Base-by-base conservation (phyloP, 1,140 invertebrate species). In the Cecropterus lyciades region DNA sequence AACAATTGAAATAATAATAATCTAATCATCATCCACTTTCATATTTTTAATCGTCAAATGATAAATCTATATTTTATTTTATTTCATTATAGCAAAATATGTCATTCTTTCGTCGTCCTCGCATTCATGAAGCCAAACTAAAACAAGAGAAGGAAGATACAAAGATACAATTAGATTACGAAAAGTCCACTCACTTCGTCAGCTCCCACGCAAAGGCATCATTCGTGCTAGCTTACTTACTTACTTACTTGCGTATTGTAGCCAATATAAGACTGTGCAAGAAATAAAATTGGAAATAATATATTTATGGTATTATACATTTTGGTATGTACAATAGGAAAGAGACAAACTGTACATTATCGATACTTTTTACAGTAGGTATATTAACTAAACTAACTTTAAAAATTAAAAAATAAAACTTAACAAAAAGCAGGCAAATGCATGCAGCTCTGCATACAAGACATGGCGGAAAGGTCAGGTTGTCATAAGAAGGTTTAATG, bases 181-280 rank as follows among this genome's bases (percentile, higher is more conserved):
- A 60, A 73, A 79, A 72, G 67, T 70, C 76, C 86, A 81, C 69
- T 75, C 85, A 81, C 79, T 73, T 77, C 81, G 70, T 84, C 77
- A 53, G 73, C 80, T 79, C 73, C 74, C 82, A 82, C 76, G 73
- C 78, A 65, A 75, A 75, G 72, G 67, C 77, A 73, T 75, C 82
- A 77, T 82, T 88, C 89, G 84, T 81, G 73, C 87, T 94, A 96
- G 96, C 96, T 96, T 96, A 96, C 96, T 94, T 95, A 95, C 96
- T 94, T 95, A 95, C 59, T 63, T 63, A 95, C 95, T 95, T 95
- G 95, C 95, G 96, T 94, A 91, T 92, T 93, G 92, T 92, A 93
- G 94, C 94, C 93, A 94, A 95, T 95, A 94, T 94, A 93, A 95
- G 92, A 94, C 94, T 93, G 95, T 96, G 95, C 95, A 96, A 94